A percentile compares a stretch with the other conserved stretches of the same genome.
Evolutionary conservation across 2,888 invertebrate genomes (phyloP).

Genomic region (Drosophila atroscutellata): DNA sequence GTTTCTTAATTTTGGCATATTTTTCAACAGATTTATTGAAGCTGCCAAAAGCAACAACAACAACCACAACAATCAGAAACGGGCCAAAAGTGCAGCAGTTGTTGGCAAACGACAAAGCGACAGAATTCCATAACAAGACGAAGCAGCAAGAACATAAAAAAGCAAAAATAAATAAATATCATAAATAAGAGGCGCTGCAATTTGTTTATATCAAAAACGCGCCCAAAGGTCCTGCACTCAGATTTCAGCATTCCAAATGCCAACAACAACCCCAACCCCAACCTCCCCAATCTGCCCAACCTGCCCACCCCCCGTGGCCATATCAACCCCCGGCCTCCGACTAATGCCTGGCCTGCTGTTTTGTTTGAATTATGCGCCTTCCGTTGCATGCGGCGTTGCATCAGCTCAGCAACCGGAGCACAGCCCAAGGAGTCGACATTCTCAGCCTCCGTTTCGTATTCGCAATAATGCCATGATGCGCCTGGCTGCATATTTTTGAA

Average conservation of each 20-base stretch:
- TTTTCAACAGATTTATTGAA: constrained; percentile 46
- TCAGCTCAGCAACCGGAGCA: constrained; percentile 37
- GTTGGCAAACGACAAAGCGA: constrained; percentile 6
- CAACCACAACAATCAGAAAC: not conserved
- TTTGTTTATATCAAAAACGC: constrained; percentile 79
- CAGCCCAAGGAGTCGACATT: constrained; percentile 44
- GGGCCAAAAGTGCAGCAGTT: constrained; percentile 25
- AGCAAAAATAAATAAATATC: constrained; percentile 55
- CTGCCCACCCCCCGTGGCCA: not conserved
- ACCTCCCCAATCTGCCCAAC: not conserved
- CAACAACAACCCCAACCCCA: constrained; percentile 26
- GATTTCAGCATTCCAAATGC: constrained; percentile 63
- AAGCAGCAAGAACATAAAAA: constrained; percentile 32
- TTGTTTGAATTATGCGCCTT: constrained; percentile 75
- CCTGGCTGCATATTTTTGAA: constrained; percentile 74
- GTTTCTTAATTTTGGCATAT: not conserved
- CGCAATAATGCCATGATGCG: constrained; percentile 69
- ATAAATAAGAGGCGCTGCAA: constrained; percentile 77
- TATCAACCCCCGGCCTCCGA: not conserved
- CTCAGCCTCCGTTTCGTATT: constrained; percentile 13
- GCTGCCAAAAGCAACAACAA: constrained; percentile 13
- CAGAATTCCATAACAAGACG: constrained; percentile 3
- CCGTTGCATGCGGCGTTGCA: constrained; percentile 75
- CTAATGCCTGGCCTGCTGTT: constrained; percentile 66
- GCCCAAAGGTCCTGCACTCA: constrained; percentile 54